Base-by-base conservation (phyloP, 2,888 invertebrate genomes). In the Lacanobia wlatinum region DNA sequence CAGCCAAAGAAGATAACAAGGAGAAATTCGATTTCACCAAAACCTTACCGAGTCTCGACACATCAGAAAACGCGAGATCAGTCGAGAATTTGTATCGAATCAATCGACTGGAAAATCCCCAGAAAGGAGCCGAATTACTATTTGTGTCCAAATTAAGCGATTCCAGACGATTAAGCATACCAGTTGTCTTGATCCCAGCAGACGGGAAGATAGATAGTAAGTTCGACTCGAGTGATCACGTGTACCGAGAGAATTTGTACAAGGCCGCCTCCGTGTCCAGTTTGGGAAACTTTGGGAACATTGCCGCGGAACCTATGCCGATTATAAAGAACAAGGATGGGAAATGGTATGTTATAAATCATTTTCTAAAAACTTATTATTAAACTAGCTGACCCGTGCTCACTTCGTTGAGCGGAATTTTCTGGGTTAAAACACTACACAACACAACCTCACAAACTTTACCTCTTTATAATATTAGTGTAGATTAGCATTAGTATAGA, bases 241-340 rank as follows among this genome's bases (percentile, higher is more conserved):
- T 95, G 16, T 96, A 95, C 74, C 87, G 95, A 67, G 94, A 96
- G 84, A 96, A 96, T 80, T 86, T 96, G 69, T 95, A 94, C 73
- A 96, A 95, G 83, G 95, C 96, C 0, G 95, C 95, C 0, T 96
- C 96, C 0, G 94, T 95, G 16, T 93, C 94, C 2, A 96, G 96
- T 87, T 91, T 96, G 74, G 96, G 96, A 0, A 95, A 94, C 86
- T 95, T 96, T 40, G 95, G 95, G 0, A 92, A 86, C 58, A 93
- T 95, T 23, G 94, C 91, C 2, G 95, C 92, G 0, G 96, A 93
- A 80, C 96, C 96, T 0, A 92, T 96, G 94, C 95, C 96, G 7
- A 94, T 96, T 70, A 95, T 95, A 69, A 96, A 95, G 88, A 95
- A 96, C 72, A 96, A 95, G 75, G 94, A 95, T 73, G 96, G 96